phyloP scores from a whole-genome alignment of 2,113 vertebrate species.

The Glaucidium brasilianum region DNA sequence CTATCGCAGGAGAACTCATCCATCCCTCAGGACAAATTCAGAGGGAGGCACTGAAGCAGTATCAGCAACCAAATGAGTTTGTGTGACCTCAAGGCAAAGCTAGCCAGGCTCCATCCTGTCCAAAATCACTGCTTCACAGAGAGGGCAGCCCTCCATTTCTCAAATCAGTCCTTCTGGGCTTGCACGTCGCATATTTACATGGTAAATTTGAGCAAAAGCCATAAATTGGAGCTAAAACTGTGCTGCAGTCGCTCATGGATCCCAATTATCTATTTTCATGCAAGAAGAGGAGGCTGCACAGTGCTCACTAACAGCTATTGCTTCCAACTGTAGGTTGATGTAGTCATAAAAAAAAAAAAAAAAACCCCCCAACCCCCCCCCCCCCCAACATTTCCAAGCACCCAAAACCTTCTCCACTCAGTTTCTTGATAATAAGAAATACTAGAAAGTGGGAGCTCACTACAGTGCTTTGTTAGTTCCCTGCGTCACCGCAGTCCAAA shows the following conservation, averaged over 20 bases:
- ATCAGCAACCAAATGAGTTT: neutral
- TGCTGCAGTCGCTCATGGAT: neutral
- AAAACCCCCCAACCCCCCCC: too few species aligned
- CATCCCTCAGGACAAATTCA: neutral
- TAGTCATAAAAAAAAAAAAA: neutral
- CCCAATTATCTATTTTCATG: neutral
- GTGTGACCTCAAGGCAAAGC: neutral
- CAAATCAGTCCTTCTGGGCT: neutral
- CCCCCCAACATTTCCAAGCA: neutral
- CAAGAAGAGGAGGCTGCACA: neutral
- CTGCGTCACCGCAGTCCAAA: neutral
- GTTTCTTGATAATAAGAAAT: neutral
- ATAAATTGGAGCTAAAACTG: neutral
- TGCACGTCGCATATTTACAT: neutral
- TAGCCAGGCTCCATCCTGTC: neutral
- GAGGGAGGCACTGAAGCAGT: neutral
- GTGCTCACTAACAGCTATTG: neutral
- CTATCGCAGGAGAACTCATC: neutral
- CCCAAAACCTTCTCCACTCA: neutral
- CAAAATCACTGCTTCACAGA: neutral
- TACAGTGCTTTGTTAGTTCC: neutral
- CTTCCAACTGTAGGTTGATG: neutral
- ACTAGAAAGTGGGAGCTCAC: neutral
- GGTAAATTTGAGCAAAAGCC: neutral
- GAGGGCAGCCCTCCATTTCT: neutral